phyloP scores from a whole-genome alignment of 2,113 vertebrate genomes.

The Lampris incognitus region DNA sequence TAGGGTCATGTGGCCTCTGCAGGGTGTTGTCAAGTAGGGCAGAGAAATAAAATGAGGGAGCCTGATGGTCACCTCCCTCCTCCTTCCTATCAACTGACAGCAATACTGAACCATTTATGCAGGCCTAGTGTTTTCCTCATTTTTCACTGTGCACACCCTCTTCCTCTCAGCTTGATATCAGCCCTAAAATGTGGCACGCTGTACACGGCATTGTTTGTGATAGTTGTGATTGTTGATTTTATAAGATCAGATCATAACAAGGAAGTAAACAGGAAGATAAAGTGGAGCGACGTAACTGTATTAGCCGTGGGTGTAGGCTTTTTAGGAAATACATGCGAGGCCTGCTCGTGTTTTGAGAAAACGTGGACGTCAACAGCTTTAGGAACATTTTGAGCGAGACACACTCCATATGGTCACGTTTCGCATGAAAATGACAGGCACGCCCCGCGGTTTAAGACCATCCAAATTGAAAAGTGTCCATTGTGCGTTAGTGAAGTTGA shows the following conservation, averaged over 20 bases:
- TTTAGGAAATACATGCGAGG: not conserved
- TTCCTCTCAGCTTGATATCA: slow-evolving; percentile 23
- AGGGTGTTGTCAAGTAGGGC: not conserved
- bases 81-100: not conserved
- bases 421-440: not conserved
- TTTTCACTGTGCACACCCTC: slow-evolving; percentile 31
- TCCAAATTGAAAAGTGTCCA: not conserved
- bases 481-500: not conserved
- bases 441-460: not conserved
- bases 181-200: not conserved
- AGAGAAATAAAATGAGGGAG: not conserved
- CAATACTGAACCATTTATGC: not conserved
- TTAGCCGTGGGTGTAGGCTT: not conserved
- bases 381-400: not conserved
- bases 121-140: slow-evolving; percentile 9
- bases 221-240: not conserved
- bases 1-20: not conserved
- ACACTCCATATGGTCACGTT: not conserved
- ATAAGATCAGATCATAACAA: not conserved
- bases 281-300: not conserved
- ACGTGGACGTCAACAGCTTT: not conserved
- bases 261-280: not conserved
- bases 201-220: not conserved
- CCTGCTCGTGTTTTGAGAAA: not conserved
- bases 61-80: not conserved